Evolutionary conservation across 2,113 vertebrate genomes (phyloP).

Genomic region (Gambusia affinis): DNA sequence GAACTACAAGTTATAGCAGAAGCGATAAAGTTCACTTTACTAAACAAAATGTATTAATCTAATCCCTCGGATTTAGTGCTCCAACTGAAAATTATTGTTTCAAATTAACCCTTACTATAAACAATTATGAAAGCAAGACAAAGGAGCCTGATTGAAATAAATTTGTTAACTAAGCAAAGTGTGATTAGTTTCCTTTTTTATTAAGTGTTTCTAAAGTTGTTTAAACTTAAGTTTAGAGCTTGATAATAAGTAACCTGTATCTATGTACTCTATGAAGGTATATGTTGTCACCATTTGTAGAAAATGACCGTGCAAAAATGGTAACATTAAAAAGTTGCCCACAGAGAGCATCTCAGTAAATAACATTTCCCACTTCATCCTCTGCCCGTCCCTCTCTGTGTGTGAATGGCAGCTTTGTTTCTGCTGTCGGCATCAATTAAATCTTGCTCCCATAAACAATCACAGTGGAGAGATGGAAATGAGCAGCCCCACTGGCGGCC

Average conservation of each 20-base stretch:
- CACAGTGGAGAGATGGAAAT: conserved; percentile 51
- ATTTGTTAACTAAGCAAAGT: neutral
- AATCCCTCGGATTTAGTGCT: neutral
- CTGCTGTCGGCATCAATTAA: conserved; percentile 64
- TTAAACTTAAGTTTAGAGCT: neutral
- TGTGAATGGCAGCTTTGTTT: conserved; percentile 70
- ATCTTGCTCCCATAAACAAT: conserved; percentile 64
- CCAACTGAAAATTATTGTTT: neutral
- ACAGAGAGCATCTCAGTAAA: conserved; percentile 57
- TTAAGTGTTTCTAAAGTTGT: neutral
- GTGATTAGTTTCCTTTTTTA: too few relatives aligned
- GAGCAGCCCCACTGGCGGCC: conserved; percentile 48
- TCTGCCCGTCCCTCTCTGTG: conserved; percentile 29
- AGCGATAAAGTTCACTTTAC: neutral
- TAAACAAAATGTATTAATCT: neutral
- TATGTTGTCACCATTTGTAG: conserved; percentile 21
- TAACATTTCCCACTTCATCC: conserved; percentile 52
- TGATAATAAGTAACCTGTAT: too few relatives aligned
- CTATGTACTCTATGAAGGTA: neutral
- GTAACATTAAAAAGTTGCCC: conserved; percentile 33
- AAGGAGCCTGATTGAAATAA: neutral
- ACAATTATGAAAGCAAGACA: neutral
- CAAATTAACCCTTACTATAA: neutral
- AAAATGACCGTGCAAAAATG: conserved; percentile 9
- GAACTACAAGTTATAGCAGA: neutral